phyloP scores from a whole-genome alignment of 2,888 invertebrate species.

The Punctoribates punctum region DNA sequence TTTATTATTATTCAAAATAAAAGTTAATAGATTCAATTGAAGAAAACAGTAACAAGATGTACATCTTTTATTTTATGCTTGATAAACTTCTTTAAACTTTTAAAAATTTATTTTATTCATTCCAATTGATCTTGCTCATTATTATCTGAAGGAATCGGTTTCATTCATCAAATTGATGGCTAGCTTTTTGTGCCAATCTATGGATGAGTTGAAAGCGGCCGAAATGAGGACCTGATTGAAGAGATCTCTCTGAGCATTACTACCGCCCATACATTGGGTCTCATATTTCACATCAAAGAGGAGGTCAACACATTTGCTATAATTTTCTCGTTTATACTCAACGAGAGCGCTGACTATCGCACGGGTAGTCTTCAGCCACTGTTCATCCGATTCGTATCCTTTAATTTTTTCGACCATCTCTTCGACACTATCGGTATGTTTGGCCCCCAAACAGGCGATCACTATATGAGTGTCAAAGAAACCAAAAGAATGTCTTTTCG shows the following conservation, averaged over 20 bases:
- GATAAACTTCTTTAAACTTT: no score
- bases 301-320: conserved; percentile 51
- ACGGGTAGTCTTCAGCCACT: conserved; percentile 48
- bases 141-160: no score
- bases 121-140: no score
- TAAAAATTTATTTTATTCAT: no score
- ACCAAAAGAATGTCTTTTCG: conserved; percentile 57
- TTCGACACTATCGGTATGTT: conserved; percentile 47
- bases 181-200: conserved; percentile 45
- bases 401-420: not conserved
- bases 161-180: not conserved
- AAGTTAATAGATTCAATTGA: no score
- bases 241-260: conserved; percentile 56
- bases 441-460: conserved; percentile 53
- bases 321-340: conserved; percentile 53
- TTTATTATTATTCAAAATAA: no score
- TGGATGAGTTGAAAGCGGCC: conserved; percentile 50
- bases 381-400: conserved; percentile 33
- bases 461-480: conserved; percentile 57
- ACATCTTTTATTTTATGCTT: no score
- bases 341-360: conserved; percentile 52
- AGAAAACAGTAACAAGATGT: no score
- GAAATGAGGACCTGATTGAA: conserved; percentile 53
- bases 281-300: conserved; percentile 53
- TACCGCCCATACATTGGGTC: conserved; percentile 54